A percentile compares a stretch with the other conserved stretches of the same genome.
Conservation (phyloP, 2,797 vertebrate species). For the Chanos chanos region DNA sequence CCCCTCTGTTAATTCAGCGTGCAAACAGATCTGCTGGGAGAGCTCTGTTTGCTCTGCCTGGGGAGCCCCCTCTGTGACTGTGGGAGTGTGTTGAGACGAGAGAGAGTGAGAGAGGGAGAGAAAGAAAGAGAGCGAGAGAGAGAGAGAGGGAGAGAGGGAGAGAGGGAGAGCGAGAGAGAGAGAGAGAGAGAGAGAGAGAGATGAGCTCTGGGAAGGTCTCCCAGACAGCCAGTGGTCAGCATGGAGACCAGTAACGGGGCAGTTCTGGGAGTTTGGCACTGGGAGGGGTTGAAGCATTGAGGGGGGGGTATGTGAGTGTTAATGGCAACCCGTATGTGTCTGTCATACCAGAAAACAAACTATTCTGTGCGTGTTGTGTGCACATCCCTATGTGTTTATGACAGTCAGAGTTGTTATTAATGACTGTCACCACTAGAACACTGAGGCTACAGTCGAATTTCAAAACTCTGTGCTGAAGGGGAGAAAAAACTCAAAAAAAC, state of each 20-base stretch:
- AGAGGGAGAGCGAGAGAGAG: slow-evolving; percentile 6
- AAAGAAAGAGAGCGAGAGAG: slow-evolving; percentile 2
- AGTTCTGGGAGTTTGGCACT: background rate
- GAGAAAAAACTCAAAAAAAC: too few species aligned
- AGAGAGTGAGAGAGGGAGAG: too few species aligned
- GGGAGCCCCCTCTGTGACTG: slow-evolving; percentile 64
- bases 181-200: background rate
- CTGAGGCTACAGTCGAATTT: too few species aligned
- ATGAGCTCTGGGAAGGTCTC: background rate
- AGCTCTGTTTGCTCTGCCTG: slow-evolving; percentile 79
- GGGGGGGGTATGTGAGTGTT: background rate
- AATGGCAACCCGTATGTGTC: too few species aligned
- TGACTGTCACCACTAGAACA: too few species aligned
- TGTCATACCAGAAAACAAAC: too few species aligned
- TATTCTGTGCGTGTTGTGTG: too few species aligned
- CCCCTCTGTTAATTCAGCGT: slow-evolving; percentile 81
- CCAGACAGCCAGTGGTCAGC: slow-evolving; percentile 2
- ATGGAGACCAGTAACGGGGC: slow-evolving; percentile 14
- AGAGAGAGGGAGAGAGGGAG: slow-evolving; percentile 4
- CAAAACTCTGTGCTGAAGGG: too few species aligned
- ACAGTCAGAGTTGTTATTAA: too few species aligned
- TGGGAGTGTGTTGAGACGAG: slow-evolving; percentile 10
- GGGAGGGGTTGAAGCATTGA: background rate
- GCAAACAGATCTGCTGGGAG: slow-evolving; percentile 83
- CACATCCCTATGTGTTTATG: too few species aligned